Evolutionary conservation across 2,797 vertebrate genomes (phyloP).

Genomic region (Microcaecilia unicolor): DNA sequence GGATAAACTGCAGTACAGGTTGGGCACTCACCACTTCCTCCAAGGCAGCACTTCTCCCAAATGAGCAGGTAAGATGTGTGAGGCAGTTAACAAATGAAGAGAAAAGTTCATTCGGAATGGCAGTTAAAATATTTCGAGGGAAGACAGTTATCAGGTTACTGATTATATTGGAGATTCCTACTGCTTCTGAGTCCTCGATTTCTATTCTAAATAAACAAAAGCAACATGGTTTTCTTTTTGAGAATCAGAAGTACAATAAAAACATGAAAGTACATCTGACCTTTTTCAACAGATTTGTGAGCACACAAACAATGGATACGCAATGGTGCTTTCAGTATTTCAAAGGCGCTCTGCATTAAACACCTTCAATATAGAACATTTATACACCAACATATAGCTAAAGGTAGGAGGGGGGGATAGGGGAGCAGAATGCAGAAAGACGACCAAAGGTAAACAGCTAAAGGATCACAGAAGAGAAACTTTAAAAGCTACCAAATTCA

Average conservation of each 20-base stretch:
- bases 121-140: constrained; percentile 83
- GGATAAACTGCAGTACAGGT: too few relatives aligned
- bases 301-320: too few relatives aligned
- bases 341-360: too few relatives aligned
- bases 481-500: neutral
- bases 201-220: constrained; percentile 75
- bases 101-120: constrained; percentile 90
- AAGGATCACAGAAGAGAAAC: too few relatives aligned
- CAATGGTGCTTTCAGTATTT: too few relatives aligned
- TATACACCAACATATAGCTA: too few relatives aligned
- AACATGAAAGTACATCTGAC: too few relatives aligned
- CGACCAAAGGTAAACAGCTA: too few relatives aligned
- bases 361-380: too few relatives aligned
- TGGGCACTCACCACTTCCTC: constrained; percentile 94
- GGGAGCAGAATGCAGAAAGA: too few relatives aligned
- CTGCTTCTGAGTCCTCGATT: constrained; percentile 96
- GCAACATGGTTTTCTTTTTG: constrained; percentile 3
- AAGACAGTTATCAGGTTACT: constrained; percentile 96
- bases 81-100: constrained; percentile 97
- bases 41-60: constrained; percentile 90
- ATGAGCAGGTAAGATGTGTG: constrained; percentile 92
- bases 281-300: too few relatives aligned
- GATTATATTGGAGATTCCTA: constrained; percentile 94
- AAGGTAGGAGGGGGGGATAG: too few relatives aligned
- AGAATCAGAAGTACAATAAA: neutral